Base-by-base conservation (phyloP, 2,113 vertebrate genomes). In the Dipodomys spectabilis region DNA sequence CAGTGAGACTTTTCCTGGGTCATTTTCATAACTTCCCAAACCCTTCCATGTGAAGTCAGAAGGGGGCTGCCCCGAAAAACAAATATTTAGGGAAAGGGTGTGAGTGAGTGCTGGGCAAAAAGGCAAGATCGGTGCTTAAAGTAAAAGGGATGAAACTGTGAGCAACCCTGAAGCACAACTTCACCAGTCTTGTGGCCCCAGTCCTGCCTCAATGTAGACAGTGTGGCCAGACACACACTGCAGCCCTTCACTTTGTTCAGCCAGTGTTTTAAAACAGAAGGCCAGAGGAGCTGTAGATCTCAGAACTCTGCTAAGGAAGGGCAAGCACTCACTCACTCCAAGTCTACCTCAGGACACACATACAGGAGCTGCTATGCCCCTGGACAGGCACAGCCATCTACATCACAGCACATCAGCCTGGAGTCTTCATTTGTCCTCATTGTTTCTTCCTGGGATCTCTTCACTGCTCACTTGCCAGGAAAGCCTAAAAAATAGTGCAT, bases 351-450 rank as follows among this genome's bases (percentile, higher is more conserved):
- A 12, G 7, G 1, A 82, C 30, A 80, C 5, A 20, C 23, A 23
- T 7, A 39, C 2, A 13, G 74, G n/a, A 71, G 79, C 35, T 0
- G 3, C 79, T 18, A 6, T 44, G 27, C 25, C 10, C 25, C 15
- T 74, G 2, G 72, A 68, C 1, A 1, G 12, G 30, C 12, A 22
- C 30, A 62, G 0, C 6, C 2, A 0, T 22, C 69, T 39, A 16
- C 39, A 8, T 28, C 25, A 20, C 9, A 5, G 28, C 28, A 1
- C n/a, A 23, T 82, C 32, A 18, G 16, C 15, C 84, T 4, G 0
- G 44, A 77, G 67, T 35, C 35, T 85, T 6, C 9, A 11, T 79
- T 13, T 25, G 39, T 73, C 67, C 81, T 4, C 44, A 49, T 49
- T 9, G 16, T 60, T 79, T n/a, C 78, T 65, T 79, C 53, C 68